Evolutionary conservation across 2,113 vertebrate species (phyloP).

Genomic region (Takifugu flavidus): DNA sequence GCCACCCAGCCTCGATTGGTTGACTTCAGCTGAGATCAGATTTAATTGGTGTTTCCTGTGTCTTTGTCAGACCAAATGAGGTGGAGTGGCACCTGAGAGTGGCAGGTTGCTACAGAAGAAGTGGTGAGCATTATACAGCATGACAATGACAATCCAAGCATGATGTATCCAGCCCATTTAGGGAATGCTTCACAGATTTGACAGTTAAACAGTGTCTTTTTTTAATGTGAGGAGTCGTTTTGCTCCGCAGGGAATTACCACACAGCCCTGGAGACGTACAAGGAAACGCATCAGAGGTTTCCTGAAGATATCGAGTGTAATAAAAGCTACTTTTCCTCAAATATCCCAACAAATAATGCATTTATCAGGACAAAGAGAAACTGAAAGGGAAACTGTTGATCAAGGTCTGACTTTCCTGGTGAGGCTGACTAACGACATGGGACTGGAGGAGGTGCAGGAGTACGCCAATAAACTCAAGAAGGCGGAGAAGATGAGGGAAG

Average conservation of each 20-base stretch:
- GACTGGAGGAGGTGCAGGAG: constrained; percentile 91
- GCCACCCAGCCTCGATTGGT: neutral
- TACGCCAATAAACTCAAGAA: constrained; percentile 92
- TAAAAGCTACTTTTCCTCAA: neutral
- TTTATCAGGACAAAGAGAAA: neutral
- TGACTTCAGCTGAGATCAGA: neutral
- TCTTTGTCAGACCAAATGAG: constrained; percentile 79
- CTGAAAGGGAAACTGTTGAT: neutral
- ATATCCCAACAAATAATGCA: neutral
- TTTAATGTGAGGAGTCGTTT: neutral
- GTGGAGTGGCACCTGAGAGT: constrained; percentile 95
- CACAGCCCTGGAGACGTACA: constrained; percentile 92
- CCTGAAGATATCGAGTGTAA: constrained; percentile 96
- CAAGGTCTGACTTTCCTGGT: constrained; percentile 90
- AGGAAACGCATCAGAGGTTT: constrained; percentile 90
- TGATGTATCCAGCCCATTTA: too few species aligned
- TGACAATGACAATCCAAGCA: too few species aligned
- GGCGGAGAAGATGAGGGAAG: constrained; percentile 92
- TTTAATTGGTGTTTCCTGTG: constrained; percentile 7
- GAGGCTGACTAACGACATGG: constrained; percentile 91
- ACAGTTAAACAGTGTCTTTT: neutral
- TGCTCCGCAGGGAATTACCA: constrained; percentile 88
- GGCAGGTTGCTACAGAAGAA: constrained; percentile 92
- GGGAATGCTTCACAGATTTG: too few species aligned
- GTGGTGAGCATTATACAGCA: constrained; percentile 72